phyloP scores from a whole-genome alignment of 2,797 vertebrate species.

The Aulostomus chinensis region DNA sequence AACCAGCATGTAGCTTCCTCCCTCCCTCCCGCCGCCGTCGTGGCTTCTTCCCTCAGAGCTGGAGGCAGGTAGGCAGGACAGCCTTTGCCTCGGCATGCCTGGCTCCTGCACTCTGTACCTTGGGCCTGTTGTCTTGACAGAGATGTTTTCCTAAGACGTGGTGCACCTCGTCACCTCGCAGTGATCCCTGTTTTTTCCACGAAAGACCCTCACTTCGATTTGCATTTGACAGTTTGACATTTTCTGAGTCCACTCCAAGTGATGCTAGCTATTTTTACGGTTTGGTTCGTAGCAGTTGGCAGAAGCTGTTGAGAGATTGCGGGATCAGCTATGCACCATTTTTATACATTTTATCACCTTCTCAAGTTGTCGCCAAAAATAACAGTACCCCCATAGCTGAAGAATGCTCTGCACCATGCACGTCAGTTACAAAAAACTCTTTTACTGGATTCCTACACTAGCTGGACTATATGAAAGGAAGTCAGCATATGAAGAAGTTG shows the following conservation, averaged over 20 bases:
- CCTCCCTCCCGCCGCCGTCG: neutral
- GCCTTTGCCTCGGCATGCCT: constrained; percentile 62
- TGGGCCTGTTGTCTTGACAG: constrained; percentile 11
- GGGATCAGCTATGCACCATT: too few relatives aligned
- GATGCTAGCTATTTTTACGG: neutral
- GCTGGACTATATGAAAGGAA: constrained; percentile 51
- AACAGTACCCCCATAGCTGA: constrained; percentile 6
- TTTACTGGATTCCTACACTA: constrained; percentile 19
- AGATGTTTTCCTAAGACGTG: constrained; percentile 21
- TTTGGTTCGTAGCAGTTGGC: neutral
- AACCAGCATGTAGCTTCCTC: constrained; percentile 27
- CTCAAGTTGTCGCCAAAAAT: constrained; percentile 4
- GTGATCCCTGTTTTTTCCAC: constrained; percentile 5
- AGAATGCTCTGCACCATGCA: constrained; percentile 11
- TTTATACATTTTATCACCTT: neutral
- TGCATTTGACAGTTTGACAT: neutral
- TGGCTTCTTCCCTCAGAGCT: constrained; percentile 18
- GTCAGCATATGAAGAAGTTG: constrained; percentile 46
- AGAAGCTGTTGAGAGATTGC: too few relatives aligned
- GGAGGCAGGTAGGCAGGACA: constrained; percentile 39
- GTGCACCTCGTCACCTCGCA: constrained; percentile 8
- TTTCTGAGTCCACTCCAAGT: neutral
- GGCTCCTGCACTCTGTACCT: constrained; percentile 23
- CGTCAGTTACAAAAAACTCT: constrained; percentile 14
- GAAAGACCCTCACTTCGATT: constrained; percentile 1